Evolutionary conservation across 2,888 invertebrate species (phyloP).

Genomic region (Chelonus formosanus): DNA sequence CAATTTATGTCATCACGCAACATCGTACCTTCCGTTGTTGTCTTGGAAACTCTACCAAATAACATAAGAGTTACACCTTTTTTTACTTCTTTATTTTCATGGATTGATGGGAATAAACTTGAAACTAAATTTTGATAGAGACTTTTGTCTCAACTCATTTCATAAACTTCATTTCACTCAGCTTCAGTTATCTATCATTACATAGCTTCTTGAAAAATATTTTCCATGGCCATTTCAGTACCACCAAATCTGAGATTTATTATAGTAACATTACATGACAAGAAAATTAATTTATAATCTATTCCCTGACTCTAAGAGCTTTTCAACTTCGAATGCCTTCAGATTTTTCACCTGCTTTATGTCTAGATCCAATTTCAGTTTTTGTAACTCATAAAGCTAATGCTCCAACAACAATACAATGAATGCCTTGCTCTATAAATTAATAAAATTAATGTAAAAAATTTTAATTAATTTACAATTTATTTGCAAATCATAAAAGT

Average conservation of each 20-base stretch:
- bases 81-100: conserved; percentile 97
- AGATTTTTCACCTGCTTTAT: conserved; percentile 75
- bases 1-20: conserved; percentile 97
- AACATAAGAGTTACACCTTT: conserved; percentile 90
- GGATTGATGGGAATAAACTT: conserved; percentile 94
- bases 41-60: conserved; percentile 97
- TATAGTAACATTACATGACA: conserved; percentile 90
- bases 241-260: conserved; percentile 88
- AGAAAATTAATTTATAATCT: conserved; percentile 88
- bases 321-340: conserved; percentile 90
- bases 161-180: conserved; percentile 95
- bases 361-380: conserved; percentile 81
- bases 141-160: conserved; percentile 94
- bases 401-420: conserved; percentile 89
- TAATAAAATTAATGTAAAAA: conserved; percentile 14
- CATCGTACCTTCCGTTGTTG: conserved; percentile 88
- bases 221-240: conserved; percentile 83
- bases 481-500: no score
- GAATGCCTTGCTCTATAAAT: conserved; percentile 74
- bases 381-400: conserved; percentile 86
- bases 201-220: conserved; percentile 90
- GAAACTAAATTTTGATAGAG: conserved; percentile 89
- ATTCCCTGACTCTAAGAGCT: conserved; percentile 85
- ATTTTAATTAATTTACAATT: no score
- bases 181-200: conserved; percentile 92